Percentiles rank a stretch among this genome's conserved stretches.
phyloP scores from a whole-genome alignment of 2,113 vertebrate genomes.

The Aptenodytes forsteri region DNA sequence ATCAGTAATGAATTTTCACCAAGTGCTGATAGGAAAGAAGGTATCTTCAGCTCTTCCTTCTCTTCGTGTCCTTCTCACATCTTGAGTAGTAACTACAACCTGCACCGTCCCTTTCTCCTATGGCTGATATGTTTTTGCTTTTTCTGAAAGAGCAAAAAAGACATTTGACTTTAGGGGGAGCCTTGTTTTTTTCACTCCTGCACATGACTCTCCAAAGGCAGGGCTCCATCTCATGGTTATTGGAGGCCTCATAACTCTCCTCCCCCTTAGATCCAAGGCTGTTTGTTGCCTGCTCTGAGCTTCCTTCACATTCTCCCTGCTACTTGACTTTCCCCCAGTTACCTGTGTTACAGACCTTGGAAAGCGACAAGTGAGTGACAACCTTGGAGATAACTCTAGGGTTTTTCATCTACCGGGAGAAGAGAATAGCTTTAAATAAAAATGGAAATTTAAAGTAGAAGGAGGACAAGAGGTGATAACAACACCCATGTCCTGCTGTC shows the following conservation, averaged over 20 bases:
- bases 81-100: background rate
- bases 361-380: background rate
- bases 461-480: background rate
- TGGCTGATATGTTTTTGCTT: rapidly evolving
- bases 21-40: background rate
- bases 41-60: background rate
- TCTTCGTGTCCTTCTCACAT: background rate
- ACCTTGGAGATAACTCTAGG: background rate
- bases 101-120: background rate
- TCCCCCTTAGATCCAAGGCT: rapidly evolving
- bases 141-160: background rate
- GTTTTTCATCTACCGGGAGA: background rate
- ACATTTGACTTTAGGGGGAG: background rate
- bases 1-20: background rate
- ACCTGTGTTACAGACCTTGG: background rate
- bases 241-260: background rate
- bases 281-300: background rate
- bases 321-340: background rate
- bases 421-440: conserved; percentile 43
- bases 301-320: background rate
- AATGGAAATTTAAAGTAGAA: conserved; percentile 6
- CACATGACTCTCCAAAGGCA: background rate
- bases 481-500: background rate
- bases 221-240: background rate
- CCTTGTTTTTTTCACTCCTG: background rate